A percentile compares a stretch with the other conserved stretches of the same genome.
These are phyloP conservation scores for Natator depressus DNA, from an alignment of 2,113 vertebrate genomes.

Conservation along the genomic window DNA sequence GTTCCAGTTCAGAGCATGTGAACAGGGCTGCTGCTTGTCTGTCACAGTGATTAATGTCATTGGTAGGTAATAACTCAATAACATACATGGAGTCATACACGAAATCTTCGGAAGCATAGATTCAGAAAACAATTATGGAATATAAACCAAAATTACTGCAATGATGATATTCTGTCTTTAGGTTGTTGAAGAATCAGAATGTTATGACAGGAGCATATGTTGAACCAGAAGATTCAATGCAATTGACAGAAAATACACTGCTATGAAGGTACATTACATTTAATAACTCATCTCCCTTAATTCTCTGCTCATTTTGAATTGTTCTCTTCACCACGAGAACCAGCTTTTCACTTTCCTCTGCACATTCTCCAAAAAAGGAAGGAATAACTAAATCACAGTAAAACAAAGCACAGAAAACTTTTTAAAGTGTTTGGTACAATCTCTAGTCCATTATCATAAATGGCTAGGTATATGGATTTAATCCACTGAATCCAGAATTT, in stretches of 20 bases:
- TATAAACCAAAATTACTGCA: not conserved
- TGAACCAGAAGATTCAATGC: not conserved
- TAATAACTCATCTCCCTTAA: not conserved
- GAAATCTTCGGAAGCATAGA: not conserved
- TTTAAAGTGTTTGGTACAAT: not conserved
- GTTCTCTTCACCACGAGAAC: not conserved
- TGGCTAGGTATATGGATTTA: constrained; percentile 3
- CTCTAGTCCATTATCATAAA: constrained; percentile 22
- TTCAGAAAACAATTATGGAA: not conserved
- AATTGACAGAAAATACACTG: not conserved
- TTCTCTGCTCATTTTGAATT: not conserved
- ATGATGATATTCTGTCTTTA: not conserved
- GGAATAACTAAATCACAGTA: constrained; percentile 5
- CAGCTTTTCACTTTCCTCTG: not conserved
- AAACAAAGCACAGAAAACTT: not conserved
- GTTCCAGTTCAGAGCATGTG: constrained; percentile 62
- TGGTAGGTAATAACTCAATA: constrained; percentile 71
- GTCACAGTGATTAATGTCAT: constrained; percentile 73
- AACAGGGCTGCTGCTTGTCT: constrained; percentile 68
- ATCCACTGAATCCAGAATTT: not conserved
- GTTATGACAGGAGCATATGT: not conserved
- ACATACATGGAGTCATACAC: not conserved
- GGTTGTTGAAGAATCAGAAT: not conserved
- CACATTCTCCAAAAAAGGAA: not conserved
- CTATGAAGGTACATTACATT: not conserved